Percentiles rank a stretch among this genome's conserved stretches.
Evolutionary conservation across 1,140 invertebrate species (phyloP).

Genomic region (Thalassaphorura encarpata): DNA sequence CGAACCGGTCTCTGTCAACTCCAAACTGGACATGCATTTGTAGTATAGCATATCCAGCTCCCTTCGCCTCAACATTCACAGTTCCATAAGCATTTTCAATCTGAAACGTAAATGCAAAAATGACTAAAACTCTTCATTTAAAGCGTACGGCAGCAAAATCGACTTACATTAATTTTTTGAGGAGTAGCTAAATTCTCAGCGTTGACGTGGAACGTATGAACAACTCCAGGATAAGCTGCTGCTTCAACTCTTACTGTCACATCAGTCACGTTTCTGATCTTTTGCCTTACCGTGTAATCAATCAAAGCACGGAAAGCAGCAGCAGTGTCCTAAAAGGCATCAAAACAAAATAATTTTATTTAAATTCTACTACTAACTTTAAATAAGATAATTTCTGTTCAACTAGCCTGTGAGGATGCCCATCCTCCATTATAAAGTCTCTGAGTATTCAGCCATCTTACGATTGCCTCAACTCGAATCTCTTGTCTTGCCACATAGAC

Average conservation of each 20-base stretch:
- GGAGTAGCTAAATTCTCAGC: conserved; percentile 62
- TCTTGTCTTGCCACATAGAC: conserved; percentile 76
- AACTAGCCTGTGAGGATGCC: conserved; percentile 73
- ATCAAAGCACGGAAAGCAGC: conserved; percentile 80
- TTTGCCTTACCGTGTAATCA: conserved; percentile 74
- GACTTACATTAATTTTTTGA: conserved; percentile 59
- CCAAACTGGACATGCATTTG: conserved; percentile 93
- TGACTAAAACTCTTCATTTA: conserved; percentile 9
- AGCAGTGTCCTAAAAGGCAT: conserved; percentile 59
- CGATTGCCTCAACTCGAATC: conserved; percentile 67
- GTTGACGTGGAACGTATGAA: conserved; percentile 55
- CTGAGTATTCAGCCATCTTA: conserved; percentile 87
- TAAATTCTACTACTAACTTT: neutral
- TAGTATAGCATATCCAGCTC: conserved; percentile 79
- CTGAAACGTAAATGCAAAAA: conserved; percentile 42
- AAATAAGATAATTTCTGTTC: neutral
- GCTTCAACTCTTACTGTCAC: conserved; percentile 72
- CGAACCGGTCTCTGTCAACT: conserved; percentile 75
- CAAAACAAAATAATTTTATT: conserved; percentile 11
- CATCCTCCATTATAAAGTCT: conserved; percentile 84
- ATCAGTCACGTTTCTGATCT: conserved; percentile 75
- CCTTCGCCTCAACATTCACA: conserved; percentile 77
- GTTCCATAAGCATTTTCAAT: conserved; percentile 87
- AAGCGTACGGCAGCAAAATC: neutral
- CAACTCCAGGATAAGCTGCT: conserved; percentile 59